phyloP scores from a whole-genome alignment of 2,113 vertebrate genomes.

The Phylloscopus whistleri region DNA sequence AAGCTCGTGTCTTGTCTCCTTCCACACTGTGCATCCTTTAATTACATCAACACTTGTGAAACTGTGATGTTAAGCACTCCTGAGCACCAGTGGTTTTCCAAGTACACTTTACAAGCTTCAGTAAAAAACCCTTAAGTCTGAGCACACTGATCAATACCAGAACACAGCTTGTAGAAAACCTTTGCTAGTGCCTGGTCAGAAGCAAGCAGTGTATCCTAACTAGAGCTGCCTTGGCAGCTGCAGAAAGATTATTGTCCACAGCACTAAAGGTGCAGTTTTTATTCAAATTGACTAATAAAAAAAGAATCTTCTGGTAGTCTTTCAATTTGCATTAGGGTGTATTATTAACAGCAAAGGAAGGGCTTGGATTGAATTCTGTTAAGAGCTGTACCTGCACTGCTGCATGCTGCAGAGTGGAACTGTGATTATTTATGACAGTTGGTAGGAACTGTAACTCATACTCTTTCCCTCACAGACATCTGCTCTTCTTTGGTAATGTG shows the following conservation, averaged over 20 bases:
- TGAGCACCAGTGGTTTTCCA: conserved; percentile 10
- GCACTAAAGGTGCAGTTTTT: neutral
- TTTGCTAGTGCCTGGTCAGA: neutral
- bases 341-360: neutral
- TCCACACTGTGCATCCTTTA: neutral
- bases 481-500: neutral
- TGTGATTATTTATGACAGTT: neutral
- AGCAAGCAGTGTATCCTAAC: neutral
- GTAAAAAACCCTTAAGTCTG: neutral
- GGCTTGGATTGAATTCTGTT: neutral
- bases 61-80: conserved; percentile 1
- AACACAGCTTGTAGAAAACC: neutral
- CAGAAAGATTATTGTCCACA: neutral
- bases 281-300: neutral
- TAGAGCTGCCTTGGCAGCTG: neutral
- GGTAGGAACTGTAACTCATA: neutral
- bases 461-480: neutral
- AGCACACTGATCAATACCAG: neutral
- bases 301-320: neutral
- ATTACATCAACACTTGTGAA: neutral
- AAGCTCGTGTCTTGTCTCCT: neutral
- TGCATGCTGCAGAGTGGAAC: neutral
- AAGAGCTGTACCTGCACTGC: neutral
- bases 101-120: neutral
- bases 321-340: neutral